Conservation (phyloP, 2,113 vertebrate genomes). For the Eulemur rufifrons region DNA sequence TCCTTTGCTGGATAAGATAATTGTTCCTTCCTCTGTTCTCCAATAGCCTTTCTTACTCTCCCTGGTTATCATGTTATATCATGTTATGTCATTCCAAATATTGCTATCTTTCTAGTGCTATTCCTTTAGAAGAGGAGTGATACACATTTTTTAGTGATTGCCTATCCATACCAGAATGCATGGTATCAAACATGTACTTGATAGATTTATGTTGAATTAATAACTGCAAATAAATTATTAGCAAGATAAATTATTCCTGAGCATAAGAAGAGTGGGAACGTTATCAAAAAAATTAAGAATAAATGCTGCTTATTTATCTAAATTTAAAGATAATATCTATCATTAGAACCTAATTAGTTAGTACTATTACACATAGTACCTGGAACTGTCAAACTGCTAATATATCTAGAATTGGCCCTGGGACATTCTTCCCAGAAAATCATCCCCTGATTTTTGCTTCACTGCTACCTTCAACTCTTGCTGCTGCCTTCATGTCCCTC, state of each 20-base stretch:
- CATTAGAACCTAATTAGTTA: not conserved
- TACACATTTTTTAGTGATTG: not conserved
- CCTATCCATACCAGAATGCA: not conserved
- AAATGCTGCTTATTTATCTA: not conserved
- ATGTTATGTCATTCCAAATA: not conserved
- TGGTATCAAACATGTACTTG: not conserved
- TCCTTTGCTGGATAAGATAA: not conserved
- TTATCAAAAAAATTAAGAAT: not conserved
- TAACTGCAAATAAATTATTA: conserved; percentile 26
- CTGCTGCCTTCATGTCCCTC: not conserved
- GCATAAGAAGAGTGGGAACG: not conserved
- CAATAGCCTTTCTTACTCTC: not conserved
- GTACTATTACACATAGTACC: not conserved
- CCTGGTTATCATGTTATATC: not conserved
- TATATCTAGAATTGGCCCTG: not conserved
- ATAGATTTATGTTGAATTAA: not conserved
- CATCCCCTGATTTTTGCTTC: not conserved
- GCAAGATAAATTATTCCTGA: not conserved
- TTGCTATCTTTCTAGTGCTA: not conserved
- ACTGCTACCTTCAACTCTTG: not conserved
- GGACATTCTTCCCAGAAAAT: not conserved
- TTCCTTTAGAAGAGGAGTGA: not conserved
- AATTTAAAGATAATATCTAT: not conserved
- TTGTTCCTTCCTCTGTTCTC: not conserved
- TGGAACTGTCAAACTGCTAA: not conserved